Conservation (phyloP, 2,113 vertebrate species). For the Trematomus loennbergii region DNA sequence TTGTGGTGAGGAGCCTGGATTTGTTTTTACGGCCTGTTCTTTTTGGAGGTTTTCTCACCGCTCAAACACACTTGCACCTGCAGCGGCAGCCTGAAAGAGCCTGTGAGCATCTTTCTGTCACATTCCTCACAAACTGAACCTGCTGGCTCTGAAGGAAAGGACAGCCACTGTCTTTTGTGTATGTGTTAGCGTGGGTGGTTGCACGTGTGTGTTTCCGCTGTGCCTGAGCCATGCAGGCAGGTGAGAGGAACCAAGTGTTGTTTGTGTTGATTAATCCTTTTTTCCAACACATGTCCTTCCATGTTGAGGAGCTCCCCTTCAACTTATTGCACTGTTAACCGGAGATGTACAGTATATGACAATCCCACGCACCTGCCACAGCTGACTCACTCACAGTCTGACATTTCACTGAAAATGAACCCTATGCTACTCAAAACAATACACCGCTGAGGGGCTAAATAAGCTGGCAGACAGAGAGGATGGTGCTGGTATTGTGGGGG, state of each 20-base stretch:
- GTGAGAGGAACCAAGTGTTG: slow-evolving; percentile 13
- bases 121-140: slow-evolving; percentile 40
- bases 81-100: slow-evolving; percentile 49
- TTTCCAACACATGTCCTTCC: slow-evolving; percentile 33
- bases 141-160: slow-evolving; percentile 33
- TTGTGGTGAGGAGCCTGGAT: slow-evolving; percentile 27
- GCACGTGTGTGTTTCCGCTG: slow-evolving; percentile 4
- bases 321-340: slow-evolving; percentile 54
- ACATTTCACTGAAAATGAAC: slow-evolving; percentile 71
- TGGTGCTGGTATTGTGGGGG: slow-evolving; percentile 28
- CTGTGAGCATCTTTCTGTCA: slow-evolving; percentile 49
- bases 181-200: slow-evolving; percentile 11
- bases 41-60: slow-evolving; percentile 25
- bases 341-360: slow-evolving; percentile 62
- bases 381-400: slow-evolving; percentile 67
- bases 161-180: slow-evolving; percentile 13
- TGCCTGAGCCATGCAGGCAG: slow-evolving; percentile 28
- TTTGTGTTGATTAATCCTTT: slow-evolving; percentile 37
- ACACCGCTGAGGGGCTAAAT: slow-evolving; percentile 61
- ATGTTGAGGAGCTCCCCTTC: slow-evolving; percentile 39
- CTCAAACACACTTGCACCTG: slow-evolving; percentile 60
- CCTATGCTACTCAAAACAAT: slow-evolving; percentile 52
- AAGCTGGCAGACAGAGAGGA: slow-evolving; percentile 49
- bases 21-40: slow-evolving; percentile 36
- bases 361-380: slow-evolving; percentile 67